Base-by-base conservation (phyloP, 2,113 vertebrate genomes). In the Rhagologus leucostigma region DNA sequence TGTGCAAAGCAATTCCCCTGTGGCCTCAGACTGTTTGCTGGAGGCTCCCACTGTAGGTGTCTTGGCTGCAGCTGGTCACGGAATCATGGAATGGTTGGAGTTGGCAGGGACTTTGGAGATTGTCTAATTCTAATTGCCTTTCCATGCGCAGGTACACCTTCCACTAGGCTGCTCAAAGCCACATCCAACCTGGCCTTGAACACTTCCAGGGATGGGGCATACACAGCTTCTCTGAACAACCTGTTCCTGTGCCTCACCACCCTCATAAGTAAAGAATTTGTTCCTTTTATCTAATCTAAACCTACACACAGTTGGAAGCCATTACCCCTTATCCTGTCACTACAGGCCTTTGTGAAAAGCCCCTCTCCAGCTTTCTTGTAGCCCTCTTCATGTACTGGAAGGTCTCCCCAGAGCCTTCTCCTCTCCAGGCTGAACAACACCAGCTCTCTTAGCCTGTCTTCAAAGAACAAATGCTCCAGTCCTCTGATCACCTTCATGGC, bases 41-140 rank as follows among this genome's bases (percentile, higher is more conserved):
- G 35, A 65, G 49, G 37, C 5, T 83, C 13, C 19, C 0, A 1
- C 24, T 3, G 1, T 13, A 56, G 15, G 3, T 26, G 19, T 41
- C 60, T 35, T 13, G 13, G 63, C 62, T 79, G 10, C 22, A 35
- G 53, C 6, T 2, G 0, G 22, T 50, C 52, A 59, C 1, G 44
- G 42, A 65, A 50, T 50, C 42, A 37, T 7, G 10, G 50, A 50
- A 50, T 13, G 19, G 10, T 11, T 65, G 32, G 17, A 41, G 33
- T 23, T 59, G 44, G 18, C 44, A 81, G 59, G 22, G 7, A 29
- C 44, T 56, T 57, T 6, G 57, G 27, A 80, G 35, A 57, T 13
- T 41, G 42, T 57, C 32, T 57, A 32, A 32, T 42, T 73, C 22
- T 49, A 52, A 44, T 44, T 3, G 3, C 16, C 16, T 67, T 81